Evolutionary conservation across 2,888 invertebrate genomes (phyloP).

Genomic region (Catocala sponsa): DNA sequence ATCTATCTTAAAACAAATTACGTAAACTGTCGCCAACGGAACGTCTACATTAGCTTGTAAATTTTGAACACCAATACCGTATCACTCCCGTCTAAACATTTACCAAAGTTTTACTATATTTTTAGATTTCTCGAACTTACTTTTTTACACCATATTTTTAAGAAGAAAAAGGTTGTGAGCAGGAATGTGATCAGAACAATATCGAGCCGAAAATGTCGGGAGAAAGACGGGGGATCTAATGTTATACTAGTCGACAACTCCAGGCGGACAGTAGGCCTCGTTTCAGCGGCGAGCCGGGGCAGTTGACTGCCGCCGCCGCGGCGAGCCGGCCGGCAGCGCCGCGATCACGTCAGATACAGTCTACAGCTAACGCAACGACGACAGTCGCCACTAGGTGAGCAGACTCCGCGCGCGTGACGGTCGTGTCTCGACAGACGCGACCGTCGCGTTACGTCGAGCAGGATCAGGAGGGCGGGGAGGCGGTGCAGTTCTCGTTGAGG

Average conservation of each 20-base stretch:
- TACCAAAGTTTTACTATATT: constrained; percentile 41
- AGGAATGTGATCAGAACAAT: constrained; percentile 46
- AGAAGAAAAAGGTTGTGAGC: constrained; percentile 27
- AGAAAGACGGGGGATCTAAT: constrained; percentile 31
- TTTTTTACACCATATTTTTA: constrained; percentile 27
- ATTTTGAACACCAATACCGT: constrained; percentile 42
- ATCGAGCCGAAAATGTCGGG: constrained; percentile 39
- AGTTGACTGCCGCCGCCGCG: no score
- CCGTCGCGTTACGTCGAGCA: no score
- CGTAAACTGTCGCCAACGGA: constrained; percentile 37
- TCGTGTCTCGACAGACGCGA: no score
- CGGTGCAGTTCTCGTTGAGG: constrained; percentile 51
- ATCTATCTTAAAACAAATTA: constrained; percentile 42
- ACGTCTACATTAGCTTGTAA: constrained; percentile 28
- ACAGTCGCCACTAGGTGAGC: not conserved
- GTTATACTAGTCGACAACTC: constrained; percentile 37
- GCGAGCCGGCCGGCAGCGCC: not conserved
- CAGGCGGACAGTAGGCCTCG: not conserved
- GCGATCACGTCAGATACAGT: not conserved
- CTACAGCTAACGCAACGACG: no score
- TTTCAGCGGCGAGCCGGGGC: no score
- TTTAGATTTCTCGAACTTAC: constrained; percentile 36
- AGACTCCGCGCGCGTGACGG: not conserved
- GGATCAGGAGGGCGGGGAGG: constrained; percentile 46
- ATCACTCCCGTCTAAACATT: constrained; percentile 35